Evolutionary conservation across 2,113 vertebrate species (phyloP), one percentile per base, ranked within the genome.

Genomic region (Falcunculus frontatus): DNA sequence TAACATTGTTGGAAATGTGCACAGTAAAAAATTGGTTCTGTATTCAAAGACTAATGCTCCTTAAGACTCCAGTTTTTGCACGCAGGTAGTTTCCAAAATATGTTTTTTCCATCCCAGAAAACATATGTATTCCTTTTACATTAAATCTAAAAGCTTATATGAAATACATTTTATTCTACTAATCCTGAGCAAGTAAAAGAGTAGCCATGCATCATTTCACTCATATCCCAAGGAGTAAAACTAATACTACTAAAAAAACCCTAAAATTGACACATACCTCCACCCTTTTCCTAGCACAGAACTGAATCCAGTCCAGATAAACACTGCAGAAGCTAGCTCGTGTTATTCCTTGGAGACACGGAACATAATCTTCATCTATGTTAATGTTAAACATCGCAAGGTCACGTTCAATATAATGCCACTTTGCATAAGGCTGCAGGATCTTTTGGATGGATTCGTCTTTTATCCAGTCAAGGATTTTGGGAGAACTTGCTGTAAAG

Each of bases 221-320:
- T 74, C 35, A 39, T 44, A 50, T 27, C 14, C 25, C 47, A 82
- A 57, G 37, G 92, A 82, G 16, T 46, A 92, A 70, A 96, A 50
- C 20, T 20, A 56, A 60, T 60, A 55, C 33, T 21, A 16, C 7
- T 39, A 27, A 30, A 53, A 41, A 46, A 46, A 32, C 33, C 18
- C 7, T 1, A 12, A 26, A 23, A 69, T 2, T 25, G 7, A 37
- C 50, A 29, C 83, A 16, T 96, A 99, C 99, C 98, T 99, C 98
- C 41, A 97, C 98, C 73, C 98, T 98, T 94, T 99, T 99, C 87
- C 95, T 98, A 11, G 98, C 98, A 39, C 99, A 99, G 96, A 98
- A 98, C 92, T 99, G 99, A 95, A 99, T 99, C 99, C 99, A 99
- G 90, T 99, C 99, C 81, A 99, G 98, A 96, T 99, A 99, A 90